Percentiles rank a stretch among this genome's conserved stretches.
These are phyloP conservation scores for Leptopilina boulardi DNA, from an alignment of 1,140 invertebrate genomes.

Conservation along the genomic window DNA sequence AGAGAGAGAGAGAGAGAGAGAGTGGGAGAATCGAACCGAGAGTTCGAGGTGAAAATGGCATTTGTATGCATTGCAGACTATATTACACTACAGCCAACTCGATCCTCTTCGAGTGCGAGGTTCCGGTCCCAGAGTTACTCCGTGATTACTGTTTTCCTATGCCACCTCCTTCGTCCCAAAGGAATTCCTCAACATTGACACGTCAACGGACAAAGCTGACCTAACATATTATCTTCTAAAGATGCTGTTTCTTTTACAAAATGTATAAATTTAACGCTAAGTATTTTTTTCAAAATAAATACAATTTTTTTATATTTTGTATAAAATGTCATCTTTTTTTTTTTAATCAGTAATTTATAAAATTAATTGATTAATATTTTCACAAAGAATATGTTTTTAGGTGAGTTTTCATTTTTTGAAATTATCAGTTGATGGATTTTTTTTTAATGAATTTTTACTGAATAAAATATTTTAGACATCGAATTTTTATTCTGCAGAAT, in stretches of 20 bases:
- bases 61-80: constrained; percentile 74
- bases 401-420: too few relatives aligned
- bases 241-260: not conserved
- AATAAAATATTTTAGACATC: too few relatives aligned
- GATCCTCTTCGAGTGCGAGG: constrained; percentile 58
- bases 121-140: constrained; percentile 57
- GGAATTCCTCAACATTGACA: constrained; percentile 40
- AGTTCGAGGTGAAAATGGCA: constrained; percentile 68
- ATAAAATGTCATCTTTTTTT: too few relatives aligned
- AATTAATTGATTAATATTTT: too few relatives aligned
- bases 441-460: too few relatives aligned
- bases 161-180: constrained; percentile 53
- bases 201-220: constrained; percentile 25
- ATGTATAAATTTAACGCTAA: too few relatives aligned
- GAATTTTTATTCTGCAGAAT: too few relatives aligned
- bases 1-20: constrained; percentile 43
- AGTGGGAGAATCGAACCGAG: constrained; percentile 48
- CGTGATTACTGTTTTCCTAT: constrained; percentile 72
- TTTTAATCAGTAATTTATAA: too few relatives aligned
- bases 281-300: too few relatives aligned
- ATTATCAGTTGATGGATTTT: too few relatives aligned
- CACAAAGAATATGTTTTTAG: too few relatives aligned
- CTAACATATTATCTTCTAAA: constrained; percentile 17
- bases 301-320: too few relatives aligned
- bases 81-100: constrained; percentile 68